Conservation (phyloP, 2,888 invertebrate species). For the Allolobophora icterica region DNA sequence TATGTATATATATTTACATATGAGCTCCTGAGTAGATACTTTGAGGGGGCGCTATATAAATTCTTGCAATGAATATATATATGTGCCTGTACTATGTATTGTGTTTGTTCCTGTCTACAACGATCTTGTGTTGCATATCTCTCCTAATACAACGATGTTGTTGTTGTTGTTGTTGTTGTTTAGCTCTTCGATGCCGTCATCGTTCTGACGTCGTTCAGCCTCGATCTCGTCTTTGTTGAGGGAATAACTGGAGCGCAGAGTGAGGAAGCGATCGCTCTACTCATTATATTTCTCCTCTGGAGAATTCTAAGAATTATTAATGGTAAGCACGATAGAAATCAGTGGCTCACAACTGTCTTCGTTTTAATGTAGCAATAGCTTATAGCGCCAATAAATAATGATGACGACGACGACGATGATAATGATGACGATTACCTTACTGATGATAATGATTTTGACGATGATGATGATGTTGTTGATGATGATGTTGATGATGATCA, state of each 20-base stretch:
- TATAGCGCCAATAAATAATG: too few species aligned
- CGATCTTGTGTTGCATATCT: neutral
- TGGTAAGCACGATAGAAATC: constrained; percentile 50
- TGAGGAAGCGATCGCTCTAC: constrained; percentile 61
- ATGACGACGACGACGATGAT: constrained; percentile 31
- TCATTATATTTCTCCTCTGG: constrained; percentile 62
- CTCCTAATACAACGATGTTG: neutral
- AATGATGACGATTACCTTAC: constrained; percentile 31
- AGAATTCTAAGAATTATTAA: constrained; percentile 62
- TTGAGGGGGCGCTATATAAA: too few species aligned
- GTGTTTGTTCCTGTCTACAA: neutral
- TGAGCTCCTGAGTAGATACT: too few species aligned
- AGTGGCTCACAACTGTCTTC: neutral
- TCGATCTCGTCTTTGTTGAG: constrained; percentile 28
- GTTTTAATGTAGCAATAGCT: neutral
- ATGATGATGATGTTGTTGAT: constrained; percentile 23
- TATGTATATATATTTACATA: neutral
- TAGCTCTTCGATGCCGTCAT: constrained; percentile 30
- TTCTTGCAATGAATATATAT: too few species aligned
- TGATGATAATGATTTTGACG: constrained; percentile 35
- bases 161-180: neutral
- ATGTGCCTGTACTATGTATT: neutral
- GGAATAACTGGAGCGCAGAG: constrained; percentile 24
- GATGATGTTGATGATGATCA: too few species aligned
- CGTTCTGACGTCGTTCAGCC: constrained; percentile 31